Base-by-base conservation (phyloP, 2,113 vertebrate species). In the Phrynocephalus versicolor region DNA sequence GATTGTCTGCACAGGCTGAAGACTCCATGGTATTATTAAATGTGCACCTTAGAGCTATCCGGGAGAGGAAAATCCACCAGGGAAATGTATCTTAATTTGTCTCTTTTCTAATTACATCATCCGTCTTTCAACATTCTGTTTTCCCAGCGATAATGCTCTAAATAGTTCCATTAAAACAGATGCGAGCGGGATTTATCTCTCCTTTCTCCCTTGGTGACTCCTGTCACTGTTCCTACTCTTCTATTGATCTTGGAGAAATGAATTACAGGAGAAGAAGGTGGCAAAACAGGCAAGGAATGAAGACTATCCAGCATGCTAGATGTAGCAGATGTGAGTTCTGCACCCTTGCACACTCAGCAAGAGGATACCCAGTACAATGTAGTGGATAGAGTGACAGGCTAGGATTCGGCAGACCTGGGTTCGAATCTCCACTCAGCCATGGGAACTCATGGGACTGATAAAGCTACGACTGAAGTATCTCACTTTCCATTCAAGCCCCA, bases 51-150 rank as follows among this genome's bases (percentile, higher is more conserved):
- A 79, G 27, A 84, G 60, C 21, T 74, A 74, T 51, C 45, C 15
- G 67, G 57, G 21, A 19, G 19, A 21, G 30, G 41, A 9, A 74
- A 83, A 58, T 3, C 69, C 37, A 19, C 13, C 19, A 6, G n/a
- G 45, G 82, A 84, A 77, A 77, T 2, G 0, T 57, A 25, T 37
- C 45, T 83, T 79, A 41, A 67, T 30, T 82, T 82, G 23, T 23
- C 27, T 57, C 58, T 23, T 75, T 88, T 88, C 55, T 77, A 81
- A 14, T 85, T 74, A 67, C 1, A 73, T 72, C 19, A 62, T 13
- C 62, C 30, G 62, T 87, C 79, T 82, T 80, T 75, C 37, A 51
- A 69, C 62, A 37, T 81, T 67, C 57, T 70, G 0, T 72, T 76
- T 64, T 12, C 39, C 73, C 51, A 70, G 39, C 69, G 64, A 85